Percentiles rank a stretch among this genome's conserved stretches.
Conservation (phyloP, 1,140 invertebrate species). For the Scaptomyza pallida region DNA sequence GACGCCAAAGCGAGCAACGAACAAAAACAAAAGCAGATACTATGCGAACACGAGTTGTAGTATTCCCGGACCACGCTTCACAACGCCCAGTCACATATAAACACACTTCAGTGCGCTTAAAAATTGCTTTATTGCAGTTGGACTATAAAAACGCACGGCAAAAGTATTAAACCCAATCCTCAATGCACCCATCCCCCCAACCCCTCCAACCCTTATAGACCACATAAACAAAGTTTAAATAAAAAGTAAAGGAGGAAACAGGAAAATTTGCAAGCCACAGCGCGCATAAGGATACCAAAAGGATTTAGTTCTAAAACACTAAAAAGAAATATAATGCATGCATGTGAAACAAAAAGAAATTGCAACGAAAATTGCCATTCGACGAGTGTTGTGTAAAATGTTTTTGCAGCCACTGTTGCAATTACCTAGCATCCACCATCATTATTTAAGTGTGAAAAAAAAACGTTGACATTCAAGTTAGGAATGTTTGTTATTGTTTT, state of each 20-base stretch:
- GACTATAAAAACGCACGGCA: slow-evolving; percentile 81
- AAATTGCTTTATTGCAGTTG: slow-evolving; percentile 81
- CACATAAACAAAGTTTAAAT: slow-evolving; percentile 16
- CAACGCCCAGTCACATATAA: slow-evolving; percentile 75
- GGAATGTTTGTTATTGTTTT: slow-evolving; percentile 25
- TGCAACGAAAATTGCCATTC: slow-evolving; percentile 46
- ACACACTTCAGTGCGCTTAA: slow-evolving; percentile 82
- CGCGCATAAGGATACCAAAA: slow-evolving; percentile 47
- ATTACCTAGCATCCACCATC: slow-evolving; percentile 66
- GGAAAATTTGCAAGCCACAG: slow-evolving; percentile 79
- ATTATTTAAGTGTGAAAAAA: slow-evolving; percentile 53
- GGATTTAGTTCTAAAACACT: slow-evolving; percentile 65
- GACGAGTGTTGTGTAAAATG: slow-evolving; percentile 62
- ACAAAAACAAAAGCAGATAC: slow-evolving; percentile 50
- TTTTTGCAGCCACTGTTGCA: slow-evolving; percentile 61
- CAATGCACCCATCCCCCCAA: slow-evolving; percentile 1
- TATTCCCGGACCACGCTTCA: slow-evolving; percentile 21
- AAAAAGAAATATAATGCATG: slow-evolving; percentile 41
- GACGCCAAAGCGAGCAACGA: slow-evolving; percentile 23
- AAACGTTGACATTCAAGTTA: slow-evolving; percentile 34
- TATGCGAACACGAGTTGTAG: slow-evolving; percentile 37
- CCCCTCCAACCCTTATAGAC: neutral
- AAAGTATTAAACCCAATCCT: slow-evolving; percentile 50
- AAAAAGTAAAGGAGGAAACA: slow-evolving; percentile 57
- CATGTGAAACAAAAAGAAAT: slow-evolving; percentile 39